Percentiles rank a stretch among this genome's conserved stretches.
Conservation (phyloP, 2,888 invertebrate species). For the Criorhina ranunculi region DNA sequence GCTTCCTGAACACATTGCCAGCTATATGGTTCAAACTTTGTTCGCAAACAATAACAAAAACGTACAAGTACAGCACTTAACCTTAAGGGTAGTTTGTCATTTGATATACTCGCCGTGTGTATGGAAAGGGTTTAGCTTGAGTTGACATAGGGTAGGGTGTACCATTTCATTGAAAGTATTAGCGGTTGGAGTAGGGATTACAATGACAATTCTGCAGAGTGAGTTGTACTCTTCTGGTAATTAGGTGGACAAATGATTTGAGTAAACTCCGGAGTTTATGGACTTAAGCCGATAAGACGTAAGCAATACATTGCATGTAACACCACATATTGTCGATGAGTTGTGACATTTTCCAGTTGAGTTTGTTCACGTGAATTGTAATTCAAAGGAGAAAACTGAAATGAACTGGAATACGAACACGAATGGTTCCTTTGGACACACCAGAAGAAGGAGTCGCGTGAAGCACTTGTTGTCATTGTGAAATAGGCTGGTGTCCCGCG, state of each 20-base stretch:
- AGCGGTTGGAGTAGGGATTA: conserved; percentile 16
- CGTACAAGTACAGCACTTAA: conserved; percentile 10
- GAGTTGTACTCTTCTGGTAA: conserved; percentile 17
- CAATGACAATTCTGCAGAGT: background rate
- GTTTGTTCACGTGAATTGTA: conserved; percentile 21
- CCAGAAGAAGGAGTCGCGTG: no score
- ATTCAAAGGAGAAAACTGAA: background rate
- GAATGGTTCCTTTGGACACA: no score
- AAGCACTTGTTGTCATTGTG: no score
- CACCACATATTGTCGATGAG: background rate
- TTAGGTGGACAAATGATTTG: conserved; percentile 39
- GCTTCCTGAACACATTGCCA: background rate
- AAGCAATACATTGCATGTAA: conserved; percentile 28
- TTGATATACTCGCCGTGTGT: background rate
- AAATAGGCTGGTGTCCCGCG: no score
- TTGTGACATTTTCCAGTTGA: conserved; percentile 34
- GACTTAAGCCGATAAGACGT: conserved; percentile 29
- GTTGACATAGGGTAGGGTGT: conserved; percentile 2
- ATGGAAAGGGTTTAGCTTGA: background rate
- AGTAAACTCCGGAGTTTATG: conserved; percentile 13
- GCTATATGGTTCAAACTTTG: conserved; percentile 10
- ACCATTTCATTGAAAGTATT: conserved; percentile 10
- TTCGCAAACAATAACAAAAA: background rate
- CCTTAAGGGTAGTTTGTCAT: conserved; percentile 12
- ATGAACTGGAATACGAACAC: background rate